Conservation (phyloP, 2,797 vertebrate genomes). For the Dendrocincla fuliginosa region DNA sequence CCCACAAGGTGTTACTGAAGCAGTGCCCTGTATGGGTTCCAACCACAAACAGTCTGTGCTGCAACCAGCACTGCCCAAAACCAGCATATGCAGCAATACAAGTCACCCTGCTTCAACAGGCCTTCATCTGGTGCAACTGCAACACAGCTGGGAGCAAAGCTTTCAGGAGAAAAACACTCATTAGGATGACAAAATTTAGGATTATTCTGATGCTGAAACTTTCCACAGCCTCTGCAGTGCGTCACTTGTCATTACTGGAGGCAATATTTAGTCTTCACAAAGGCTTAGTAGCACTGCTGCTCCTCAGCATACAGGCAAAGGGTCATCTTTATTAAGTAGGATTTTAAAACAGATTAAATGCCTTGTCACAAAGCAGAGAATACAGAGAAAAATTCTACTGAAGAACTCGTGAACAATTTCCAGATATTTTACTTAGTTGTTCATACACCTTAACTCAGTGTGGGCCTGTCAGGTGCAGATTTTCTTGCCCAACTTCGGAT, state of each 20-base stretch:
- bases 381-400: background rate
- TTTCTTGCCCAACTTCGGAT: background rate
- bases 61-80: background rate
- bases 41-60: accelerated
- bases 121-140: background rate
- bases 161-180: background rate
- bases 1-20: background rate
- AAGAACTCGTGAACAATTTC: background rate
- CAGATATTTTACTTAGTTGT: background rate
- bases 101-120: background rate
- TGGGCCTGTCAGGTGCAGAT: background rate
- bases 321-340: background rate
- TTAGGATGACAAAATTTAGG: background rate
- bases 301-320: background rate
- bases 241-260: background rate
- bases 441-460: background rate
- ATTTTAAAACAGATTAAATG: background rate
- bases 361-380: background rate
- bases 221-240: background rate
- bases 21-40: background rate
- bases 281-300: background rate
- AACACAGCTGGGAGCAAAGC: background rate
- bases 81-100: accelerated
- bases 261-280: background rate
- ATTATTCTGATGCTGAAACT: background rate